phyloP scores from a whole-genome alignment of 2,113 vertebrate species.

The Hydrolagus affinis region DNA sequence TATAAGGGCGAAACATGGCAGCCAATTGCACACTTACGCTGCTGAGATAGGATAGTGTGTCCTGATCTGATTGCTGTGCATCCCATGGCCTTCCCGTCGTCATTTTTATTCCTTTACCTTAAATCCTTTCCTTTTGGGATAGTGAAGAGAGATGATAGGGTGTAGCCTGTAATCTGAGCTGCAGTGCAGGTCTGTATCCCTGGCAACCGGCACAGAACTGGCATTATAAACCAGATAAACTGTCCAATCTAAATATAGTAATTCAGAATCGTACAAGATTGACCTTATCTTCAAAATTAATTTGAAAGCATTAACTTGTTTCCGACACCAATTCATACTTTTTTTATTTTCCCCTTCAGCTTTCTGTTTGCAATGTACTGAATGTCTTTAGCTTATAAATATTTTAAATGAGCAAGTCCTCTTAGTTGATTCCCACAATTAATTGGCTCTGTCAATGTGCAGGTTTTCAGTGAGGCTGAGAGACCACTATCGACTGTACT shows the following conservation, averaged over 20 bases:
- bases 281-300: background rate
- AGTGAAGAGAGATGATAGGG: background rate
- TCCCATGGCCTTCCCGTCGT: background rate
- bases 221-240: slow-evolving; percentile 43
- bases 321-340: background rate
- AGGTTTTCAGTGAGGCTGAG: background rate
- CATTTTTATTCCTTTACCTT: background rate
- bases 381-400: slow-evolving; percentile 5
- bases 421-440: background rate
- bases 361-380: background rate
- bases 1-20: no score
- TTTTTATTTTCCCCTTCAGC: background rate
- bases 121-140: background rate
- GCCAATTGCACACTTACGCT: background rate
- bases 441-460: background rate
- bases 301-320: background rate
- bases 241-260: background rate
- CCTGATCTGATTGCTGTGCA: slow-evolving; percentile 22
- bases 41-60: background rate
- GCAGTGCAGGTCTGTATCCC: slow-evolving; percentile 52
- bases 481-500: background rate
- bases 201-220: slow-evolving; percentile 55
- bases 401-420: background rate
- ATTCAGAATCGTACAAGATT: background rate
- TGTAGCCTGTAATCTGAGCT: slow-evolving; percentile 37